phyloP scores from a whole-genome alignment of 2,888 invertebrate genomes.

The Sabellastarte sp. region DNA sequence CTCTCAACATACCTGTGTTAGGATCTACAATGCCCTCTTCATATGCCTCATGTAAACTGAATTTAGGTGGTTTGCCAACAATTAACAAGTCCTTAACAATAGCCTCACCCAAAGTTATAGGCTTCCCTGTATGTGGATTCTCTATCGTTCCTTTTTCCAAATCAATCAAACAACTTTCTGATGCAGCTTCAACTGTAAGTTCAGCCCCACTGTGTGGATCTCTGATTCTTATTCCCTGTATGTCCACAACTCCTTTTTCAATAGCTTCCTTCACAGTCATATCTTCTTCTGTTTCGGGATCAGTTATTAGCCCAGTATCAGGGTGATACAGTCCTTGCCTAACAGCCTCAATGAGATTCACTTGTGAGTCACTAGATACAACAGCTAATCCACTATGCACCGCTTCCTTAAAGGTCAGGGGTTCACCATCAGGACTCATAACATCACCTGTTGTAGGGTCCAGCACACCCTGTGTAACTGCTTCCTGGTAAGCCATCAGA shows the following conservation, averaged over 20 bases:
- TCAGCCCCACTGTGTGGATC: constrained; percentile 77
- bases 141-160: constrained; percentile 10
- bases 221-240: constrained; percentile 72
- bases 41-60: too few relatives aligned
- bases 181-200: constrained; percentile 21
- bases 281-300: constrained; percentile 75
- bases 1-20: constrained; percentile 1
- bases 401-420: constrained; percentile 44
- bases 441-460: constrained; percentile 52
- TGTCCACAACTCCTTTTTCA: constrained; percentile 48
- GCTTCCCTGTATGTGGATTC: constrained; percentile 13
- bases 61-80: too few relatives aligned
- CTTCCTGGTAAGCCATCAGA: constrained; percentile 69
- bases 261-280: constrained; percentile 73
- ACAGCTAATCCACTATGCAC: constrained; percentile 74
- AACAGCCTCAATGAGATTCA: constrained; percentile 5
- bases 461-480: constrained; percentile 35
- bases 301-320: constrained; percentile 76
- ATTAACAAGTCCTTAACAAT: constrained; percentile 12
- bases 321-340: constrained; percentile 17
- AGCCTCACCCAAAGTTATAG: constrained; percentile 12
- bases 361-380: constrained; percentile 41
- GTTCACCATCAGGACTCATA: constrained; percentile 38
- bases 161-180: constrained; percentile 10
- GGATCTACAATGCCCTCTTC: constrained; percentile 75